Evolutionary conservation across 2,797 vertebrate species (phyloP), one percentile per base, ranked within the genome.

Genomic region (Miichthys miiuy): DNA sequence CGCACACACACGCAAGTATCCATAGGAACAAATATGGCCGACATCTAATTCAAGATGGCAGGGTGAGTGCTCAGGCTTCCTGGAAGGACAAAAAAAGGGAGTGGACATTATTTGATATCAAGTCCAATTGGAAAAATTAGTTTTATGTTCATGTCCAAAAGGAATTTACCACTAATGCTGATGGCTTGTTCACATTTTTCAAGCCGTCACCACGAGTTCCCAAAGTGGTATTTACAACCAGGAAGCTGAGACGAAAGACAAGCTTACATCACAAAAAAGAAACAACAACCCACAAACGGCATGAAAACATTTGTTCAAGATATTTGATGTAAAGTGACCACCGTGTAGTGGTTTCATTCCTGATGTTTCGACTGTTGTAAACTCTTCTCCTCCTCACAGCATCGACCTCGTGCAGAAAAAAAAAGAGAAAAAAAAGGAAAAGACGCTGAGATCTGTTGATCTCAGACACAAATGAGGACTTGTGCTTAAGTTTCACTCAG

Each of bases 11-110:
- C 72, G 51, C 80, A 87, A 79, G 83, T 90, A 90, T 91, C 89
- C 89, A 89, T 87, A 91, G 88, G 87, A 93, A 91, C 90, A 91
- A 91, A 92, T 88, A 91, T 90, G 92, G 79, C 88, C 62, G 63
- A 90, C 89, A 90, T 89, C 86, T 90, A 93, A 75, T 92, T 87
- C 79, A 89, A 91, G 87, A 93, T 91, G 91, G 90, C 82, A 80
- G 71, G 79, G 72, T 64, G 84, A 83, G 61, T 41, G 77, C 79
- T 90, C 87, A 57, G 52, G 82, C 85, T 89, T 90, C 90, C 90
- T 82, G 84, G 82, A 79, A 75, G 61, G 55, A 72, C 52, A 61
- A 68, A n/a, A 11, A 11, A n/a, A 57, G 47, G 46, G 30, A 56
- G 54, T 8, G 70, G 50, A 72, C 54, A 62, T 12, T 41, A 52